phyloP scores from a whole-genome alignment of 23 tunicate species.

The Aplidium turbinatum region DNA sequence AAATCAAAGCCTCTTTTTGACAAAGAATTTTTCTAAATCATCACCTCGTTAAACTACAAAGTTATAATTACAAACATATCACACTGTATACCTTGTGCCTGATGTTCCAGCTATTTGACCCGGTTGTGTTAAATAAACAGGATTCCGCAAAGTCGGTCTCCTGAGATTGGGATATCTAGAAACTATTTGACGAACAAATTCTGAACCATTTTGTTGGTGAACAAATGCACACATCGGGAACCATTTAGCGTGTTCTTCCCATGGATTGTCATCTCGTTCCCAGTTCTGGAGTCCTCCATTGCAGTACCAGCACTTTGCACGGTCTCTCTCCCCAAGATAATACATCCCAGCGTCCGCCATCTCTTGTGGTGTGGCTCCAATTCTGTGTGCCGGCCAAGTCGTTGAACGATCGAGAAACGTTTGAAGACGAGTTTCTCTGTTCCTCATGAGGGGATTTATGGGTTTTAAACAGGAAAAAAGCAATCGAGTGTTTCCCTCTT shows the following conservation, averaged over 20 bases:
- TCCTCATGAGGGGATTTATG: slow-evolving; percentile 40
- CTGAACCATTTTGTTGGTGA: slow-evolving; percentile 27
- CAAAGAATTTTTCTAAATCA: no score
- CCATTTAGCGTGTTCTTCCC: slow-evolving; percentile 66
- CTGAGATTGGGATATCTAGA: slow-evolving; percentile 19
- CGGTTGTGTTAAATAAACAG: no score
- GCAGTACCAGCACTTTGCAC: slow-evolving; percentile 64
- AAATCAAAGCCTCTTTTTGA: no score
- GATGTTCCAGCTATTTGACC: no score
- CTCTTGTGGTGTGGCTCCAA: slow-evolving; percentile 34
- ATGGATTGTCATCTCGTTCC: slow-evolving; percentile 44
- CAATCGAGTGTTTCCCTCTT: no score
- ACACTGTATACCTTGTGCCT: no score
- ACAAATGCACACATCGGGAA: slow-evolving; percentile 57
- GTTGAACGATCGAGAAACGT: slow-evolving; percentile 14
- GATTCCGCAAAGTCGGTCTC: slow-evolving; percentile 25
- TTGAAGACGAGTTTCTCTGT: slow-evolving; percentile 16
- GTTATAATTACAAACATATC: no score
- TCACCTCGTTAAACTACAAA: no score
- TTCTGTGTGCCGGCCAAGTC: slow-evolving; percentile 39
- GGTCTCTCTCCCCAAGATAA: slow-evolving; percentile 43
- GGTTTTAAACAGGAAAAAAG: slow-evolving; percentile 31
- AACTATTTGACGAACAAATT: slow-evolving; percentile 33
- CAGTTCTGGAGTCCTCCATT: slow-evolving; percentile 66
- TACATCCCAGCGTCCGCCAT: slow-evolving; percentile 39